Evolutionary conservation across 2,888 invertebrate genomes (phyloP).

Genomic region (Elmis aenea): DNA sequence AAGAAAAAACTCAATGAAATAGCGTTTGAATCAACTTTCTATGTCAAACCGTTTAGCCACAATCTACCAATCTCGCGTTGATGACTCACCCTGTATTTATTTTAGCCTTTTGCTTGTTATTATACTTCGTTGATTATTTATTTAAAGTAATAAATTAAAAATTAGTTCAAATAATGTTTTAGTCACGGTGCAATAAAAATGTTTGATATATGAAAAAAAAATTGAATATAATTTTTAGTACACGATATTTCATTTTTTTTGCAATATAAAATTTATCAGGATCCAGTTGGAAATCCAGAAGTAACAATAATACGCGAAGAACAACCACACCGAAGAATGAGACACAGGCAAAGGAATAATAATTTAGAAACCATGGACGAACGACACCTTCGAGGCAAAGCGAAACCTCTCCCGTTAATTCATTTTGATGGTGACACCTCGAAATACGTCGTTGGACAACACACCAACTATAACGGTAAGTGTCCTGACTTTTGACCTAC

Average conservation of each 20-base stretch:
- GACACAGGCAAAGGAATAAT: conserved; percentile 21
- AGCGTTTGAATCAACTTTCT: too few species aligned
- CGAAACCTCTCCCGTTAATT: conserved; percentile 52
- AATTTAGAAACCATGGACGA: conserved; percentile 23
- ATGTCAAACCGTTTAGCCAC: too few species aligned
- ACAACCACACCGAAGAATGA: conserved; percentile 19
- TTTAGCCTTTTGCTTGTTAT: too few species aligned
- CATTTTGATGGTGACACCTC: conserved; percentile 62
- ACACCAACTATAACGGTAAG: conserved; percentile 57
- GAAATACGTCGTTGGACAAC: conserved; percentile 51
- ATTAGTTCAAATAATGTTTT: too few species aligned
- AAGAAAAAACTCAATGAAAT: too few species aligned
- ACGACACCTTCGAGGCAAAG: conserved; percentile 8
- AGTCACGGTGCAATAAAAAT: too few species aligned
- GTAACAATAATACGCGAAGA: conserved; percentile 8
- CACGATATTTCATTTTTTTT: too few species aligned
- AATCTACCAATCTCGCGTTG: too few species aligned
- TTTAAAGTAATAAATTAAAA: too few species aligned
- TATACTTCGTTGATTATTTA: too few species aligned
- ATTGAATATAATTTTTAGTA: too few species aligned
- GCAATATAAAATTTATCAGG: conserved; percentile 1
- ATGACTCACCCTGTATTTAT: background rate
- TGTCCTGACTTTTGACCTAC: background rate
- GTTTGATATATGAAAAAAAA: too few species aligned
- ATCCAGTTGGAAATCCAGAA: conserved; percentile 7